Evolutionary conservation across 2,113 vertebrate genomes (phyloP), one percentile per base, ranked within the genome.

Genomic region (Orientallactaga bullata): DNA sequence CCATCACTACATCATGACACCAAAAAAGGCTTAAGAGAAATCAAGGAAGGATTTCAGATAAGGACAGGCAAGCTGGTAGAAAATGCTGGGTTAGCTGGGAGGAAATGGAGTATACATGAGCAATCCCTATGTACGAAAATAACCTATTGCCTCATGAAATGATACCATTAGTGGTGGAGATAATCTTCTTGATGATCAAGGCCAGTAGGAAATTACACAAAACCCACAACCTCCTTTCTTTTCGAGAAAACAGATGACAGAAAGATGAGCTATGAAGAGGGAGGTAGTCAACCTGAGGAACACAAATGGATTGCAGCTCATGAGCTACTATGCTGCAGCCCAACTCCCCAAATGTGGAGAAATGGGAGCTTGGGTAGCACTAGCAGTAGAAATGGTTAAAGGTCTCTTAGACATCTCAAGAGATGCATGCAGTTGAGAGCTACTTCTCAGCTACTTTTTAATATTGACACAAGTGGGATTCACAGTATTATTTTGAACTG

Each of bases 321-420:
- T 21, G 63, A 84, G n/a, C 21, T 37, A 55, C 37, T 60, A 39
- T 2, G n/a, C 84, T 82, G 74, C 30, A 76, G 81, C 28, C 51
- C 21, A 95, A 90, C 65, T 63, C 13, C 28, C 58, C 69, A 55
- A 82, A 79, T 58, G 21, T 9, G 28, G 58, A 87, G 77, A 82
- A 89, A 3, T 30, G 28, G 21, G 94, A 78, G 77, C n/a, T 1
- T 74, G 61, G 76, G 84, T 17, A 92, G 74, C 73, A 69, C 37
- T 32, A 82, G 77, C 69, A 95, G 90, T 73, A 82, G 61, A 96
- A 51, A 94, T 47, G 89, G 95, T 88, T 89, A 35, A 39, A 24
- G 63, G 21, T 55, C 51, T 85, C 72, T 30, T 32, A 86, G n/a
- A n/a, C n/a, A n/a, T n/a, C n/a, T n/a, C n/a, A n/a, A n/a, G n/a